Conservation (phyloP, 2,888 invertebrate genomes). For the Crepidodera aurea region DNA sequence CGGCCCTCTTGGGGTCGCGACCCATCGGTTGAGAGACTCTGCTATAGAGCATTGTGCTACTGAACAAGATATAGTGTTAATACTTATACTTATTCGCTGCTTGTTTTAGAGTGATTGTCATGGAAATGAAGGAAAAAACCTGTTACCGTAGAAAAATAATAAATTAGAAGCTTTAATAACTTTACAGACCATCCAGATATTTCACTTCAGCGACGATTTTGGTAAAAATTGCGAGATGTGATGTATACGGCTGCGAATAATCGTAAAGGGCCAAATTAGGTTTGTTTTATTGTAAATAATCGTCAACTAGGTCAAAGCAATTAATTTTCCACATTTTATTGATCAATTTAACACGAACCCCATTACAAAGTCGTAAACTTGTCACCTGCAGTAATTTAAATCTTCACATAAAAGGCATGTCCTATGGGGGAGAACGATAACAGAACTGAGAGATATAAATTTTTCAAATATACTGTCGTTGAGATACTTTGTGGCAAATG, state of each 20-base stretch:
- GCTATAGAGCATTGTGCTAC: too few species aligned
- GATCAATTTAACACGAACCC: constrained; percentile 21
- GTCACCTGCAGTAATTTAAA: constrained; percentile 27
- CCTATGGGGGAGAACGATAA: constrained; percentile 20
- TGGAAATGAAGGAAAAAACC: too few species aligned
- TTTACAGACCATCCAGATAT: too few species aligned
- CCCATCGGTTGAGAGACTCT: too few species aligned
- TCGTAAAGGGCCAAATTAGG: constrained; percentile 11
- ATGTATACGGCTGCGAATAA: constrained; percentile 8
- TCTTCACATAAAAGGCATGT: constrained; percentile 23
- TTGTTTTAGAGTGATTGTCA: too few species aligned
- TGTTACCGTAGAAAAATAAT: too few species aligned
- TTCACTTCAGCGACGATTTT: too few species aligned
- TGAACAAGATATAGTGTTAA: too few species aligned
- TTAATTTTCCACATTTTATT: constrained; percentile 25
- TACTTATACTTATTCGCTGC: too few species aligned
- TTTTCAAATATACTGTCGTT: constrained; percentile 23
- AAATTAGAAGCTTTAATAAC: too few species aligned
- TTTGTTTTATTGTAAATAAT: constrained; percentile 12
- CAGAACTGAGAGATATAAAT: constrained; percentile 19
- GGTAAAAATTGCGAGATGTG: background rate
- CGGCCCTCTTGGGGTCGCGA: too few species aligned
- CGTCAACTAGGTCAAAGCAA: constrained; percentile 23
- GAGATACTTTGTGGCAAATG: constrained; percentile 21
- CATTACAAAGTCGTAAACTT: constrained; percentile 26